Evolutionary conservation across 2,888 invertebrate genomes (phyloP).

Genomic region (Dermolepida albohirtum): DNA sequence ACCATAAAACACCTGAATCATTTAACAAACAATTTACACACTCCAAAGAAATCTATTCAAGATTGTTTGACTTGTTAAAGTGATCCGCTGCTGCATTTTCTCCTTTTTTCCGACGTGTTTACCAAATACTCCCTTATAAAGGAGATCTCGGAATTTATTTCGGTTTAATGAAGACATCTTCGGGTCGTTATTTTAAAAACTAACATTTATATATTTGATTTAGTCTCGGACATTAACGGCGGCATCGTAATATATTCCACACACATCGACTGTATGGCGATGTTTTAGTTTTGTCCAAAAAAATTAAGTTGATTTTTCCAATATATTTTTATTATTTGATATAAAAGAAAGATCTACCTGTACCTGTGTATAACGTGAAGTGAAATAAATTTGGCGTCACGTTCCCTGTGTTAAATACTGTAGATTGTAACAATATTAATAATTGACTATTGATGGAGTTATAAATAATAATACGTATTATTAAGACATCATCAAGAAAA

Average conservation of each 20-base stretch:
- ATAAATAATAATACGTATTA: too few relatives aligned
- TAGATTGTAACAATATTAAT: too few relatives aligned
- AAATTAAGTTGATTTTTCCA: slow-evolving; percentile 9
- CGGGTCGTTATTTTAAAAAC: slow-evolving; percentile 36
- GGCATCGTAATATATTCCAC: slow-evolving; percentile 29
- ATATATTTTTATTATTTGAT: slow-evolving; percentile 11
- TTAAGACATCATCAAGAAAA: too few relatives aligned
- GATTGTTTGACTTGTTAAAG: slow-evolving; percentile 39
- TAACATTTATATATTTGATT: slow-evolving; percentile 35
- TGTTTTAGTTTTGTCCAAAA: background rate
- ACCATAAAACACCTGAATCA: slow-evolving; percentile 48
- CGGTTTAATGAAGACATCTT: slow-evolving; percentile 36
- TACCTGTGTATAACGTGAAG: slow-evolving; percentile 41
- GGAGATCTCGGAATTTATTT: slow-evolving; percentile 35
- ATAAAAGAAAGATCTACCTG: background rate
- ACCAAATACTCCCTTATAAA: slow-evolving; percentile 38
- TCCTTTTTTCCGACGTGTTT: slow-evolving; percentile 28
- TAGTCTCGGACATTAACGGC: slow-evolving; percentile 29
- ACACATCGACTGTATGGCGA: slow-evolving; percentile 1
- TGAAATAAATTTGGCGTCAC: too few relatives aligned
- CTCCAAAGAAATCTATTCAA: slow-evolving; percentile 40
- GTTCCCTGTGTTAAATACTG: too few relatives aligned
- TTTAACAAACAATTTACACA: slow-evolving; percentile 42
- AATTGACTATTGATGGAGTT: too few relatives aligned
- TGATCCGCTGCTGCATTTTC: slow-evolving; percentile 35